Percentiles rank a stretch among this genome's conserved stretches.
Conservation (phyloP, 64 coral and sea anemone species). For the Montipora cactus region DNA sequence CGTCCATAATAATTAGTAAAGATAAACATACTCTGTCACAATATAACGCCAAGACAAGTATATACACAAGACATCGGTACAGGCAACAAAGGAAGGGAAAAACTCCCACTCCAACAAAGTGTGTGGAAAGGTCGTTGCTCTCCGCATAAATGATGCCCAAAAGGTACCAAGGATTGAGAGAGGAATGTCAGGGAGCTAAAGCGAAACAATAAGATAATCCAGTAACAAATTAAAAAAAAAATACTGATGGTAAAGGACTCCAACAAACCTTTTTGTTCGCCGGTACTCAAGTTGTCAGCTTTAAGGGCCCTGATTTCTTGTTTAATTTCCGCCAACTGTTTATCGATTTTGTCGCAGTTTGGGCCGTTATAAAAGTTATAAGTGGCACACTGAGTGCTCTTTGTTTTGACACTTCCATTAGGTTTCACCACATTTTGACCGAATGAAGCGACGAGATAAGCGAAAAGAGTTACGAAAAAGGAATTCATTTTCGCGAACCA, state of each 20-base stretch:
- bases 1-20: too few relatives aligned
- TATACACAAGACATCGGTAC: too few relatives aligned
- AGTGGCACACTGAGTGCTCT: background rate
- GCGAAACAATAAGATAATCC: background rate
- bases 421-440: background rate
- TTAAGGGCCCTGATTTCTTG: background rate
- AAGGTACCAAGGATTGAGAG: too few relatives aligned
- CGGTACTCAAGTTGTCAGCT: background rate
- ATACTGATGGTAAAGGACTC: background rate
- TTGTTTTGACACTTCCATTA: background rate
- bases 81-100: too few relatives aligned
- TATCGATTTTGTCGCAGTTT: background rate
- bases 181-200: too few relatives aligned
- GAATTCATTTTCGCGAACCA: background rate
- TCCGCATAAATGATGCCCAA: too few relatives aligned
- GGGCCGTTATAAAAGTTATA: background rate
- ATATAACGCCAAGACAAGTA: too few relatives aligned
- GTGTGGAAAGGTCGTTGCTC: too few relatives aligned
- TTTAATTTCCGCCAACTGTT: background rate
- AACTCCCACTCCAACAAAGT: too few relatives aligned
- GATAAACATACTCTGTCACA: too few relatives aligned
- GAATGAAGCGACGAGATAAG: background rate
- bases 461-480: background rate
- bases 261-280: background rate
- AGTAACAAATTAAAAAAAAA: background rate